Conservation (phyloP, 2,888 invertebrate species). For the Chloromyia formosa region DNA sequence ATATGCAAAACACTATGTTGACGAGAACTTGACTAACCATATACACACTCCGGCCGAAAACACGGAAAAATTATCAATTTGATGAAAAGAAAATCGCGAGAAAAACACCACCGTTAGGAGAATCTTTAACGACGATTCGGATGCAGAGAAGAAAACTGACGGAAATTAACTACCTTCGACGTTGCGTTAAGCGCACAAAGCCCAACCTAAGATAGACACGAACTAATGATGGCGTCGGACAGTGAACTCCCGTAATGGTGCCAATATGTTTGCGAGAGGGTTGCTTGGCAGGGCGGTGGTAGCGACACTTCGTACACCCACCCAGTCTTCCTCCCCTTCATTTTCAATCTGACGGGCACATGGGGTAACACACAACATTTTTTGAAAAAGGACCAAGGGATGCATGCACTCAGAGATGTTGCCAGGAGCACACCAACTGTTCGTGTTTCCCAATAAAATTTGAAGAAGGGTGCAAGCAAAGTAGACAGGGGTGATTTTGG, state of each 20-base stretch:
- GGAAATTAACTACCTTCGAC: slow-evolving; percentile 6
- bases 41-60: not conserved
- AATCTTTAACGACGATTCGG: not conserved
- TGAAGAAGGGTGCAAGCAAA: no score
- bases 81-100: not conserved
- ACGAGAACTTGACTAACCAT: not conserved
- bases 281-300: slow-evolving; percentile 26
- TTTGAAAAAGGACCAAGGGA: not conserved
- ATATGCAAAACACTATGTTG: not conserved
- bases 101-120: not conserved
- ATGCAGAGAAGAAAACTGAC: not conserved
- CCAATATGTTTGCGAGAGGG: slow-evolving; percentile 37
- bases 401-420: not conserved
- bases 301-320: slow-evolving; percentile 17
- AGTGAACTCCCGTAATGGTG: slow-evolving; percentile 46
- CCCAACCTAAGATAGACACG: slow-evolving; percentile 27
- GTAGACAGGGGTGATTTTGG: no score
- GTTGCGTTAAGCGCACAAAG: not conserved
- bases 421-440: not conserved
- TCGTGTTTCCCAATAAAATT: no score
- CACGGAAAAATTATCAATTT: not conserved
- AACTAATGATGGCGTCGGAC: slow-evolving; percentile 48
- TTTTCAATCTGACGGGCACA: not conserved
- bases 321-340: not conserved
- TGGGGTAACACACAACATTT: slow-evolving; percentile 19